Conservation (phyloP, 2,113 vertebrate species). For the Meleagris gallopavo region DNA sequence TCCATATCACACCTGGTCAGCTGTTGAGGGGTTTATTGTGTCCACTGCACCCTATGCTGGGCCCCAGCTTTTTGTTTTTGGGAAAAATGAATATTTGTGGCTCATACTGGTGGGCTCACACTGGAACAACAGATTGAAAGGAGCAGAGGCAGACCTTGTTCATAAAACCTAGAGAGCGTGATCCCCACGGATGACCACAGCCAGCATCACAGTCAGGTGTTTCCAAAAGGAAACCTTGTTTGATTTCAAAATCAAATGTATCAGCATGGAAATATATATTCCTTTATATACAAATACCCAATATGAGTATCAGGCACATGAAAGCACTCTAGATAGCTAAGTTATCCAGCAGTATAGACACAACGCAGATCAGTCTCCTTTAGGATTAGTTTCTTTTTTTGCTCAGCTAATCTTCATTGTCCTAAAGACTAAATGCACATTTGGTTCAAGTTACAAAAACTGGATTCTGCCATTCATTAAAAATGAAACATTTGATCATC, state of each 20-base stretch:
- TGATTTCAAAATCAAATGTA: not conserved
- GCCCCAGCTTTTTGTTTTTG: not conserved
- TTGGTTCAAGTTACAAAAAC: not conserved
- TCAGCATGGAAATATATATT: not conserved
- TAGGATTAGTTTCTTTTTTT: not conserved
- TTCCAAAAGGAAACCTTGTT: not conserved
- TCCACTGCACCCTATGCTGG: not conserved
- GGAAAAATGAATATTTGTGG: not conserved
- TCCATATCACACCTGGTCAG: not conserved
- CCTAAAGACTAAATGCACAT: not conserved
- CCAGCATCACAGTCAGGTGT: not conserved
- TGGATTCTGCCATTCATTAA: not conserved
- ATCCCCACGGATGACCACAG: not conserved
- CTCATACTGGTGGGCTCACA: not conserved
- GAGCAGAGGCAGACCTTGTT: not conserved
- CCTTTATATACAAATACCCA: not conserved
- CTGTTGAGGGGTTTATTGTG: accelerated
- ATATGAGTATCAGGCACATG: not conserved
- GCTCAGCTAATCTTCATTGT: not conserved
- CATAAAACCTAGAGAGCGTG: not conserved
- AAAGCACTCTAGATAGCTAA: not conserved
- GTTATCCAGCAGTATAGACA: not conserved
- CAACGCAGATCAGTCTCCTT: accelerated
- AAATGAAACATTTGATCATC: accelerated
- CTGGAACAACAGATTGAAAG: not conserved